phyloP scores from a whole-genome alignment of 2,113 vertebrate species.

The Peromyscus leucopus region DNA sequence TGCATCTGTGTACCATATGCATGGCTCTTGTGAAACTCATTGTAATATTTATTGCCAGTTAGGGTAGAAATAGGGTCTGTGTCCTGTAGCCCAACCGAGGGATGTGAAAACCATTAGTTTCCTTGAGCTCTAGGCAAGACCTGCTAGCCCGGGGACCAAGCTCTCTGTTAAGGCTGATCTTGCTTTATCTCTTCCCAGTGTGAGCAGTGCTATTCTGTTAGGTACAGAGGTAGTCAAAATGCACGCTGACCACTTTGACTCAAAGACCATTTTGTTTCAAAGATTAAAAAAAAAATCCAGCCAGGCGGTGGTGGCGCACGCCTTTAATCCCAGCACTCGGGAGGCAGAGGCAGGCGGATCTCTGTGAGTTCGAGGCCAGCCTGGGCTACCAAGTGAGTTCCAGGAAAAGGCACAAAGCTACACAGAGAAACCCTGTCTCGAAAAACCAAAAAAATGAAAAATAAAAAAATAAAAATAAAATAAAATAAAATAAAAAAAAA shows the following conservation, averaged over 20 bases:
- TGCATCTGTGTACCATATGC: background rate
- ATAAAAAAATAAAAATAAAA: too few species aligned
- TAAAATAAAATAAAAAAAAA: too few species aligned
- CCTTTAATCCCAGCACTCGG: too few species aligned
- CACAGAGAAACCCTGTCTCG: too few species aligned
- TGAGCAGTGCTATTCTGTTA: background rate
- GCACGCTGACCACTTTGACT: background rate
- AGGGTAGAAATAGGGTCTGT: background rate
- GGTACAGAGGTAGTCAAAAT: background rate
- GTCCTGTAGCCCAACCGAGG: background rate
- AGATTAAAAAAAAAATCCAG: background rate
- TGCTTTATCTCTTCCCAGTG: too few species aligned
- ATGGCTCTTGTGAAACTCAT: background rate
- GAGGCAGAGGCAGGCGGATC: too few species aligned
- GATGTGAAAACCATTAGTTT: background rate
- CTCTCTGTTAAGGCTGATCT: background rate
- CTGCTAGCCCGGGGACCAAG: too few species aligned
- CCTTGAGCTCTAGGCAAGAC: background rate
- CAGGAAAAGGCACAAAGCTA: too few species aligned
- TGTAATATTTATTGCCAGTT: background rate
- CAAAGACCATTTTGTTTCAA: background rate
- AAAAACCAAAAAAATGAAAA: too few species aligned
- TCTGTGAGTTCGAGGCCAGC: too few species aligned
- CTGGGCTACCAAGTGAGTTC: too few species aligned
- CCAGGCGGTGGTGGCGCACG: too few species aligned